Conservation (phyloP, 2,888 invertebrate genomes). For the Byasa hedistus region DNA sequence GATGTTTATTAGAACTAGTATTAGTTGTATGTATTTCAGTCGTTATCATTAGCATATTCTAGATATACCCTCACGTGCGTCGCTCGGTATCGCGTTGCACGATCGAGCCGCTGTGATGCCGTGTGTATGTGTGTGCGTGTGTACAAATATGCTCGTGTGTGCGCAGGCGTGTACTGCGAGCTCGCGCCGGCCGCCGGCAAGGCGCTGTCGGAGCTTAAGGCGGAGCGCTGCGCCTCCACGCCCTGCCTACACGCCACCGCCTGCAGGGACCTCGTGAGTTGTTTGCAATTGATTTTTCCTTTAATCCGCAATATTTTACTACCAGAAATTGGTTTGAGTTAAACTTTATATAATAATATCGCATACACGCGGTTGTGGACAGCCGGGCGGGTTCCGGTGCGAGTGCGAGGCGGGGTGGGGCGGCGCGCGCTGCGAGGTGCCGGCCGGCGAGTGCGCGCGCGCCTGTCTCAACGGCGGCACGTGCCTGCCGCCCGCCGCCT, state of each 20-base stretch:
- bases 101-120: not conserved
- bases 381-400: constrained; percentile 81
- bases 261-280: constrained; percentile 83
- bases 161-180: constrained; percentile 77
- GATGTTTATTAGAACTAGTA: too few relatives aligned
- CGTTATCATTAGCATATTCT: too few relatives aligned
- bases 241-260: constrained; percentile 79
- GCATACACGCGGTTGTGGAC: constrained; percentile 1
- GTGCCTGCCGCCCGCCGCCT: constrained; percentile 73
- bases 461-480: constrained; percentile 83
- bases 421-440: constrained; percentile 79
- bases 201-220: constrained; percentile 65
- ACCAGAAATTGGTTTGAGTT: too few relatives aligned
- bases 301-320: not conserved
- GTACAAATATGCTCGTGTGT: constrained; percentile 41
- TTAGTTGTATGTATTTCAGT: too few relatives aligned
- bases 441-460: constrained; percentile 70
- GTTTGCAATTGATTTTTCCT: not conserved
- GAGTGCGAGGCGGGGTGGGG: constrained; percentile 85
- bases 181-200: constrained; percentile 57
- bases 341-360: too few relatives aligned
- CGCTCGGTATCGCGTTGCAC: not conserved
- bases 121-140: not conserved
- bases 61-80: not conserved
- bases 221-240: constrained; percentile 50